Evolutionary conservation across 1,140 invertebrate genomes (phyloP), one percentile per base, ranked within the genome.

Genomic region (Adoxophyes honmai): DNA sequence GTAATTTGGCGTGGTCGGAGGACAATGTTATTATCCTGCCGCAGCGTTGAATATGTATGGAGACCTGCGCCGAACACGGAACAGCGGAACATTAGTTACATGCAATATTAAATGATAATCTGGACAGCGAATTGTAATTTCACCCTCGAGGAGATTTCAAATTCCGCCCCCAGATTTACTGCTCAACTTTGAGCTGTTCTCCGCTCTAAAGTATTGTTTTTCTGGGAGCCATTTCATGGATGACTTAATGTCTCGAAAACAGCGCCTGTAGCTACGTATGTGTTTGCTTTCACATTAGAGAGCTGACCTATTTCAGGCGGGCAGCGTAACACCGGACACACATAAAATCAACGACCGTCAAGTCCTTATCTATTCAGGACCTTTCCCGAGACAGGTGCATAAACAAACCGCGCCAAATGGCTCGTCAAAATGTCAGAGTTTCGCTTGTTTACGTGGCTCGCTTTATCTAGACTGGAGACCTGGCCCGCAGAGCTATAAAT

Each of bases 41-140:
- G 39, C 39, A 44, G 18, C n/a, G 42, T 48, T 48, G 42, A 48
- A 48, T 48, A 48, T 48, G 42, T 48, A 48, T 48, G 42, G 42
- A 48, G 42, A 44, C 42, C 42, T 48, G 42, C 42, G 16, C 42
- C 42, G 18, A 48, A 48, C 42, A 48, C 16, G 21, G 11, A 28
- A 33, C 18, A n/a, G 21, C 18, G 42, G 21, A 28, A 48, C 42
- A 48, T 48, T 48, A 48, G 42, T 28, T 48, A 11, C 42, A 18
- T 48, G 42, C 42, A 48, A 48, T 48, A 48, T 48, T 48, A 48
- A 48, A 48, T 48, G 42, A 48, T 48, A 48, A 48, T 48, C 42
- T 28, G 42, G 42, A 33, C 42, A 13, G 21, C 11, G 42, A 18
- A 48, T 48, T 48, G 8, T 18, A 6, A 18, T 21, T 48, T 48